Base-by-base conservation (phyloP, 2,888 invertebrate species). In the Hirtodrosophila alboralis region DNA sequence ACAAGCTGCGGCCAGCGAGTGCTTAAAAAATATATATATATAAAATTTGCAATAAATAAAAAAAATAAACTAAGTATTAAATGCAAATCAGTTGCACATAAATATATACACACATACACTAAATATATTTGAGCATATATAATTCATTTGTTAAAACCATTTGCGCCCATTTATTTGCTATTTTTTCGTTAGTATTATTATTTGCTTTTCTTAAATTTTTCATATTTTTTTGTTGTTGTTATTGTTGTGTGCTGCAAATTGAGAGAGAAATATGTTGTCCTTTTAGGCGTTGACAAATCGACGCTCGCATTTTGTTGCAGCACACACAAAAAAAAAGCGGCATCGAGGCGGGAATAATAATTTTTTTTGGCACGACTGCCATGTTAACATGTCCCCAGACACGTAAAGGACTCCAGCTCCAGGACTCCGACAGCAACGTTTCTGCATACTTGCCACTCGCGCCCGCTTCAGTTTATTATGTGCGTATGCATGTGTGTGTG, bases 331-430 rank as follows among this genome's bases (percentile, higher is more conserved):
- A 3, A 80, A 84, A 84, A 79, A 71, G 71, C 73, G 77, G 61
- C 63, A 45, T 68, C 80, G 75, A 78, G 75, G 78, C 75, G 78
- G 80, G 88, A 84, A 87, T 89, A 88, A 89, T 89, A 88, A 88
- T 88, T 89, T 88, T 89, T 88, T 86, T 87, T 86, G 87, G 88
- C 88, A 89, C 84, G 89, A 87, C 81, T 86, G 87, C 87, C 89
- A 86, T 89, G 89, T 88, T 88, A 89, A 88, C 89, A 88, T 88
- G 87, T 88, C 89, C 87, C 89, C 81, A 78, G 86, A 78, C 74
- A 76, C 72, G 79, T 78, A 76, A 69, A 54, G 47, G 71, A 71
- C 70, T 69, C 70, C 56, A 49, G 61, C 52, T 13, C 13, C 66
- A 47, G 45, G 47, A 31, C 65, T 51, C 3, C 18, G n/a, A 37